Percentiles rank a stretch among this genome's conserved stretches.
Evolutionary conservation across 2,113 vertebrate species (phyloP).

Genomic region (Brachionichthys hirsutus): DNA sequence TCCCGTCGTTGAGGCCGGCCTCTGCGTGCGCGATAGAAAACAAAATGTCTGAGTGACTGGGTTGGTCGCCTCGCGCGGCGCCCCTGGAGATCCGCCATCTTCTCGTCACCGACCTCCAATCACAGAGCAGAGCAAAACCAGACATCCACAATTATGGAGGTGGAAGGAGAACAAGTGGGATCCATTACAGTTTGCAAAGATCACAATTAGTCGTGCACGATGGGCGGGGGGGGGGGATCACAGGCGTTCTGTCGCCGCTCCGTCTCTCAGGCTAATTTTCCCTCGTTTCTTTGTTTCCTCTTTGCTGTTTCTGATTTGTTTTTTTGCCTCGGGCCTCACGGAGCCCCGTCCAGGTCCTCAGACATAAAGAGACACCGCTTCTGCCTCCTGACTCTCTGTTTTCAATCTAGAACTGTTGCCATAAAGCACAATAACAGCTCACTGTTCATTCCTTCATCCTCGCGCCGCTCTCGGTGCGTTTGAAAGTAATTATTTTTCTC

Average conservation of each 20-base stretch:
- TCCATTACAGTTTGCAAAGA: slow-evolving; percentile 48
- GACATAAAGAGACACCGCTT: slow-evolving; percentile 60
- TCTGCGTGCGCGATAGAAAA: slow-evolving; percentile 39
- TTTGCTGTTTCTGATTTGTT: slow-evolving; percentile 51
- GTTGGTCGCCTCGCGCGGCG: slow-evolving; percentile 4
- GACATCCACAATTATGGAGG: slow-evolving; percentile 41
- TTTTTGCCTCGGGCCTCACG: slow-evolving; percentile 36
- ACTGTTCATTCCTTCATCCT: slow-evolving; percentile 60
- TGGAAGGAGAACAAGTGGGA: slow-evolving; percentile 48
- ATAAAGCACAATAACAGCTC: slow-evolving; percentile 74
- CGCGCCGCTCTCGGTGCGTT: slow-evolving; percentile 44
- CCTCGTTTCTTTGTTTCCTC: slow-evolving; percentile 32
- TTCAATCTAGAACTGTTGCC: slow-evolving; percentile 69
- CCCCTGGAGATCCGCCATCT: slow-evolving; percentile 8
- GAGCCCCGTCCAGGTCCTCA: slow-evolving; percentile 44
- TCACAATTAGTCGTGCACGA: slow-evolving; percentile 30
- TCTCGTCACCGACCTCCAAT: slow-evolving; percentile 20
- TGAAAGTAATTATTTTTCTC: slow-evolving; percentile 72
- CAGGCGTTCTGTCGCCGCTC: background rate
- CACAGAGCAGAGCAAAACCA: background rate
- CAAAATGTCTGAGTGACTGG: slow-evolving; percentile 25
- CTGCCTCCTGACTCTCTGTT: slow-evolving; percentile 69
- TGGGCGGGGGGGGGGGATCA: slow-evolving; percentile 13
- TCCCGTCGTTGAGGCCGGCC: slow-evolving; percentile 35
- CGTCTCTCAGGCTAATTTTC: background rate